Conservation (phyloP, 2,888 invertebrate genomes). For the Rhagonycha fulva region DNA sequence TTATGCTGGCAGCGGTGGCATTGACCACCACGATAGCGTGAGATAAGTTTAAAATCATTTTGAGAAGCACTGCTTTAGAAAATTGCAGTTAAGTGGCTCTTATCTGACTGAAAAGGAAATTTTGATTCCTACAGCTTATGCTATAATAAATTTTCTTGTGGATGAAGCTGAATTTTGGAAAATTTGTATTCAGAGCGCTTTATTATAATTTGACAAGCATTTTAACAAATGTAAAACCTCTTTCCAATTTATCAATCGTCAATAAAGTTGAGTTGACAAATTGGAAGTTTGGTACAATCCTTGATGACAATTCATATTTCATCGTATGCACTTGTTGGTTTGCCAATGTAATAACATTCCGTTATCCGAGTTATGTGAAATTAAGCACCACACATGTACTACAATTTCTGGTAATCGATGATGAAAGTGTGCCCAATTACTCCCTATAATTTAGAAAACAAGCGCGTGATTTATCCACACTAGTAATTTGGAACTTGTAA, state of each 20-base stretch:
- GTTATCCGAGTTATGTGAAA: background rate
- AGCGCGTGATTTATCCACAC: background rate
- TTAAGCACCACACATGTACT: background rate
- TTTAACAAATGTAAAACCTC: background rate
- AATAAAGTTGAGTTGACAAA: background rate
- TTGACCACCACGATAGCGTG: too few species aligned
- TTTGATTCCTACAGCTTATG: background rate
- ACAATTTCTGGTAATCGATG: background rate
- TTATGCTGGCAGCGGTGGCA: too few species aligned
- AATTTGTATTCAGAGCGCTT: background rate
- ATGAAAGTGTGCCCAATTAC: background rate
- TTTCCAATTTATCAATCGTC: background rate
- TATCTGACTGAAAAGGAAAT: too few species aligned
- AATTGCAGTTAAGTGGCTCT: too few species aligned
- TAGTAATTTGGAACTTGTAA: background rate
- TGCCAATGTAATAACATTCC: background rate
- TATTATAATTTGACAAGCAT: background rate
- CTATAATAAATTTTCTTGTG: background rate
- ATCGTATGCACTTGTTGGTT: background rate
- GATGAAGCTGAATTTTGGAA: background rate
- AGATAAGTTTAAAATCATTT: too few species aligned
- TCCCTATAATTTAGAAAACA: background rate
- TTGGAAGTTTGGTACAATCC: background rate
- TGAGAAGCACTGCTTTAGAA: too few species aligned
- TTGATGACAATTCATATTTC: background rate